Evolutionary conservation across 2,888 invertebrate genomes (phyloP), one percentile per base, ranked within the genome.

Genomic region (Neelides folsomi): DNA sequence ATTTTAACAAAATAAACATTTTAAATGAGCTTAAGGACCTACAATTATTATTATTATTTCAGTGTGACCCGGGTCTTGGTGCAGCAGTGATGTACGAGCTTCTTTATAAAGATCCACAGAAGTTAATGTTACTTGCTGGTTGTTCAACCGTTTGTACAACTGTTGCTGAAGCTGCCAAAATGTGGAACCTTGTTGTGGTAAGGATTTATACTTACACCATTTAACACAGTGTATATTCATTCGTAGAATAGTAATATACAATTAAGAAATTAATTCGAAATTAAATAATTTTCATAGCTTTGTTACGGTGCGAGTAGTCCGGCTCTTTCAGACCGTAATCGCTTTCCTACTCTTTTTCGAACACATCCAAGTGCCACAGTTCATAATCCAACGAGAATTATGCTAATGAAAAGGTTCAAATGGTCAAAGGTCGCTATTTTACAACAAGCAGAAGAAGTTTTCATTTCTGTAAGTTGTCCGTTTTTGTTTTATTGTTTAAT

Each of bases 101-200:
- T 58, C 79, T 98, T 62, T 98, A 98, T 78, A 90, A 86, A 72
- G 83, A 83, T 56, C 94, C 94, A 15, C 87, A 87, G 69, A 97
- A 94, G 74, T 76, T 94, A 67, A 83, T 94, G 78, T 74, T 95
- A 56, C 76, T 98, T 48, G 90, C 92, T 39, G 98, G 98, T 49
- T 99, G 98, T 72, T 94, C 94, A 66, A 94, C 94, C 8, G 97
- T 98, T 20, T 97, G 97, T 68, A 98, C 98, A 18, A 94, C 97
- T 42, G 94, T 98, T 12, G 97, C 97, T 2, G 97, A 98, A 74
- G 94, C 97, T 40, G 97, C 97, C 52, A 94, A 93, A 75, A 95
- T 97, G 89, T 99, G 97, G 97, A 97, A 99, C 74, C 79, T 98
- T 58, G 88, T 98, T 70, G 97, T 98, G 76, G 97, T 97, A 74